phyloP scores from a whole-genome alignment of 2,113 vertebrate species.

The Benitochromis conjunctus region DNA sequence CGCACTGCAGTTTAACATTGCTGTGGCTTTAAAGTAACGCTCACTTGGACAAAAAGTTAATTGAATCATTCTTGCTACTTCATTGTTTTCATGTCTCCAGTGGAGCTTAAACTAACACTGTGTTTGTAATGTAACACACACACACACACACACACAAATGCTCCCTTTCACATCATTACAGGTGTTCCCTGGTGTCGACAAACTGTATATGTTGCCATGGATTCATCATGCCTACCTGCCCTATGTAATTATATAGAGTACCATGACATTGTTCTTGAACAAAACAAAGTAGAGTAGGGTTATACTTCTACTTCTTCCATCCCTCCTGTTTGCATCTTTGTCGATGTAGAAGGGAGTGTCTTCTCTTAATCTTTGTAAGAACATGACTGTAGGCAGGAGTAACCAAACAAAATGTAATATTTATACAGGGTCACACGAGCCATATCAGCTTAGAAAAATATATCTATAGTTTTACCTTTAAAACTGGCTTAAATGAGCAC shows the following conservation, averaged over 20 bases:
- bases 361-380: not conserved
- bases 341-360: not conserved
- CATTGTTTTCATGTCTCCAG: conserved; percentile 46
- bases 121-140: conserved; percentile 13
- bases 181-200: conserved; percentile 47
- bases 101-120: conserved; percentile 33
- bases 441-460: not conserved
- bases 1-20: not conserved
- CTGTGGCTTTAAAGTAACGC: not conserved
- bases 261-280: conserved; percentile 26
- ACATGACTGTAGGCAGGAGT: rapidly evolving
- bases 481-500: not conserved
- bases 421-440: not conserved
- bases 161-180: conserved; percentile 5
- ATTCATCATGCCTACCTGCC: conserved; percentile 49
- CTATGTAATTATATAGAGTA: conserved; percentile 56
- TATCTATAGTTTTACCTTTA: not conserved
- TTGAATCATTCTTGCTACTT: conserved; percentile 42
- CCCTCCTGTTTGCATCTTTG: not conserved
- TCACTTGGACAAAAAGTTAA: conserved; percentile 42
- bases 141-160: conserved; percentile 21
- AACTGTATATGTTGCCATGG: conserved; percentile 56
- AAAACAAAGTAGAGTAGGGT: conserved; percentile 19
- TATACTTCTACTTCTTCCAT: not conserved
- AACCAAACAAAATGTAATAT: not conserved